Evolutionary conservation across 1,140 invertebrate species (phyloP).

Genomic region (Zaprionus vittiger): DNA sequence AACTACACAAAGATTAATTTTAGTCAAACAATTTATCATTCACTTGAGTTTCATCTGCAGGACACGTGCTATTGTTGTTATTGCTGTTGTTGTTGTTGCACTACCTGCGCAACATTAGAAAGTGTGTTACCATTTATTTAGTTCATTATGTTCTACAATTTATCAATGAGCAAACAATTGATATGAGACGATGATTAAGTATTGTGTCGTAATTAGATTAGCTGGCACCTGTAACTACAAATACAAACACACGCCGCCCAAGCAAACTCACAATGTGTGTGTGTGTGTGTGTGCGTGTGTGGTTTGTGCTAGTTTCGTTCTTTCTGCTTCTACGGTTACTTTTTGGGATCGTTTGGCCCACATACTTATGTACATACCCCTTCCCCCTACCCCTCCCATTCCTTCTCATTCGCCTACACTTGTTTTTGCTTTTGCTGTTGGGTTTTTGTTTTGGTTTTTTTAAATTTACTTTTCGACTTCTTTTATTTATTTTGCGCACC

Average conservation of each 20-base stretch:
- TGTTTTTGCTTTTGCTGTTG: constrained; percentile 28
- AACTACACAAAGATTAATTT: not conserved
- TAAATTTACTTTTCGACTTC: constrained; percentile 46
- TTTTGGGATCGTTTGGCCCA: constrained; percentile 45
- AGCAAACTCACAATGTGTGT: not conserved
- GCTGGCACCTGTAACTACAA: constrained; percentile 56
- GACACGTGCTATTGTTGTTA: not conserved
- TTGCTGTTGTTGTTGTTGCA: not conserved
- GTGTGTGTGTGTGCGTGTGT: constrained; percentile 28
- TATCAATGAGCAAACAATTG: constrained; percentile 66
- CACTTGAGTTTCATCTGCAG: not conserved
- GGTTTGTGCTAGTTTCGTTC: constrained; percentile 55
- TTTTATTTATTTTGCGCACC: constrained; percentile 49
- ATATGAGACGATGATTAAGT: constrained; percentile 24
- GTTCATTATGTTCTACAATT: constrained; percentile 28
- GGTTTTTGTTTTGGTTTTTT: constrained; percentile 36
- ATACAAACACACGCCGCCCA: constrained; percentile 6
- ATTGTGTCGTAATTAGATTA: constrained; percentile 74
- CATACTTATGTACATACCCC: constrained; percentile 16
- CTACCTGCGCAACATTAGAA: constrained; percentile 19
- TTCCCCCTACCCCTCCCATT: not conserved
- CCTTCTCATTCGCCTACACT: constrained; percentile 29
- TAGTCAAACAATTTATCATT: not conserved
- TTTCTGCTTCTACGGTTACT: constrained; percentile 23
- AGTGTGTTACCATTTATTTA: constrained; percentile 40